Evolutionary conservation across 2,797 vertebrate species (phyloP), one percentile per base, ranked within the genome.

Genomic region (Dipus sagitta): DNA sequence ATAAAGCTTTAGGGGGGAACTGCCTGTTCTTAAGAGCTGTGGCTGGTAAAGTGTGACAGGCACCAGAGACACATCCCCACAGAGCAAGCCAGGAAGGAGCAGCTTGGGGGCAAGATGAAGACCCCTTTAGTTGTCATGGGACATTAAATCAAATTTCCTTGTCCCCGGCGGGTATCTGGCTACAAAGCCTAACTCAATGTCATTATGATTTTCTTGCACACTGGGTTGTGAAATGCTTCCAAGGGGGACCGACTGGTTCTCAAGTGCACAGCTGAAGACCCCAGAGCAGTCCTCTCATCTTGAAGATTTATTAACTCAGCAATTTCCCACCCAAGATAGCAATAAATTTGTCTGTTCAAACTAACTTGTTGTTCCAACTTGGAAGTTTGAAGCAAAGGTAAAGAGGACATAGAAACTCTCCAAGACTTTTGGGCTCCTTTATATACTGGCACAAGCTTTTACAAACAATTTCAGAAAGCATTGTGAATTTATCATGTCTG

Each of bases 331-430:
- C 14, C 26, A 64, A 30, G 38, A 5, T n/a, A 86, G 10, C 58
- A 42, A 6, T 82, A 76, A 68, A 11, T 86, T 85, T 32, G 8
- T 21, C 52, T 80, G 93, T 90, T 82, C 13, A 83, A 94, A 80
- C 47, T 47, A 86, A 72, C 17, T 89, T 72, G 71, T 84, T 91
- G 83, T 91, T 70, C 60, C 8, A 70, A 20, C 28, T 95, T 75
- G 34, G 81, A 71, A 74, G 3, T 85, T 94, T 92, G 82, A 71
- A 82, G 18, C 3, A 32, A 93, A 92, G 71, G 9, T 68, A 11
- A 93, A 90, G 83, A 20, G 15, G 23, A 0, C 30, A 0, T 42
- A 26, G 32, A 76, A 11, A 3, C 24, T 58, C 9, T 15, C 4
- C 5, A 93, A 94, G 70, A 21, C 4, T 5, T 88, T 82, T n/a